Evolutionary conservation across 2,888 invertebrate genomes (phyloP), one percentile per base, ranked within the genome.

Genomic region (Tyria jacobaeae): DNA sequence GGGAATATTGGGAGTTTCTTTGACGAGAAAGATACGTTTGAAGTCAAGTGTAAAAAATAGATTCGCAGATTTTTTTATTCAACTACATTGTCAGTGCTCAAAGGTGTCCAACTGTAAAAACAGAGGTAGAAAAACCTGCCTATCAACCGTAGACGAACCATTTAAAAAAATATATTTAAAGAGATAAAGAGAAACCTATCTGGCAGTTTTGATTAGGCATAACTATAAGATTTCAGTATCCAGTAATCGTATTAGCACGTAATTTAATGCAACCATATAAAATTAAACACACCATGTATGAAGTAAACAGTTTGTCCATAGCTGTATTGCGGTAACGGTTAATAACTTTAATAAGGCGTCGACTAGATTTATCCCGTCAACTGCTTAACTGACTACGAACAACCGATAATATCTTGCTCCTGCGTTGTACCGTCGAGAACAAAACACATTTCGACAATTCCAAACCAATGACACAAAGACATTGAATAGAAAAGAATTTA

Each of bases 401-500:
- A 66, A 64, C 39, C 48, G 80, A 83, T 85, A 80, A 75, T 77
- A 80, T 82, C 79, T 79, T 71, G 60, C 64, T 55, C 49, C 72
- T 62, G 61, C 68, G 76, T 78, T 78, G 80, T 84, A 86, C 79
- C 63, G 68, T 83, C 83, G 77, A 72, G 78, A 70, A 79, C 82
- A 76, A 77, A 81, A 84, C 76, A 77, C 80, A 55, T 65, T 62
- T 62, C 76, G 78, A 77, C 75, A 58, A 76, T 73, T 66, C 70
- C 62, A 63, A 81, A 81, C 80, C 78, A 80, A 71, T 80, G 75
- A 86, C 84, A 85, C 89, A 88, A 90, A 86, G 88, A 82, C 80
- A 79, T 79, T 88, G 80, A 89, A 90, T 89, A 83, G 88, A 76
- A 83, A 89, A 85, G 89, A 90, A 90, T 90, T 87, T 86, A 85